Evolutionary conservation across 1,140 invertebrate genomes (phyloP).

Genomic region (Zaprionus davidi): DNA sequence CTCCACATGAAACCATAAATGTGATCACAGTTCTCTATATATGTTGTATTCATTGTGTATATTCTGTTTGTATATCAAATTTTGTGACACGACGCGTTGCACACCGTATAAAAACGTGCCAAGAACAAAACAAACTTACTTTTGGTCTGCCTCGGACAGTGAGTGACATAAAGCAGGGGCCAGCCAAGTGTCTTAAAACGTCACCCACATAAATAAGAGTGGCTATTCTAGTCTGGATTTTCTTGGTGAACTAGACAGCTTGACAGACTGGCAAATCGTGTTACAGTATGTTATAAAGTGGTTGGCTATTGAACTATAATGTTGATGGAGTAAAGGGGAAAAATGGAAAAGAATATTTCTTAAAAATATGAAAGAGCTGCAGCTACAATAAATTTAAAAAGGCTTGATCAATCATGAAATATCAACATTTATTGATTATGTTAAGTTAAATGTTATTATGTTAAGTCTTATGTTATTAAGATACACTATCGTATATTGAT

Average conservation of each 20-base stretch:
- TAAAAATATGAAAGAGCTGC: not conserved
- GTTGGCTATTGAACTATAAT: too few species aligned
- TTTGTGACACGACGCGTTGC: constrained; percentile 10
- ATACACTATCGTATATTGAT: too few species aligned
- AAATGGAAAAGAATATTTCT: not conserved
- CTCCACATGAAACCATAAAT: constrained; percentile 28
- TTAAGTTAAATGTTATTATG: too few species aligned
- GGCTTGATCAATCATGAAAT: not conserved
- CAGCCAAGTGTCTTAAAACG: constrained; percentile 54
- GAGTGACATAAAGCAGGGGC: constrained; percentile 46
- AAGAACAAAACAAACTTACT: constrained; percentile 12
- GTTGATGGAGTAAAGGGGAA: not conserved
- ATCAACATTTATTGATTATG: not conserved
- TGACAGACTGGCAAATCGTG: not conserved
- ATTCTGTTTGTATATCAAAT: constrained; percentile 20
- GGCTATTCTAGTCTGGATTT: constrained; percentile 15
- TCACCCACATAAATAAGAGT: constrained; percentile 71
- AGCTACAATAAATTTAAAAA: too few species aligned
- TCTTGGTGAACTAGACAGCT: constrained; percentile 10
- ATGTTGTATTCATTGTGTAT: not conserved
- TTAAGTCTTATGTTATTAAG: too few species aligned
- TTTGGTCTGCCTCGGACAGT: constrained; percentile 47
- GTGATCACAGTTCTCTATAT: constrained; percentile 14
- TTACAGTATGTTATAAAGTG: too few species aligned
- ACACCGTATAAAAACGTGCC: constrained; percentile 10